Base-by-base conservation (phyloP, 2,113 vertebrate genomes). In the Gorsachius goisagi region DNA sequence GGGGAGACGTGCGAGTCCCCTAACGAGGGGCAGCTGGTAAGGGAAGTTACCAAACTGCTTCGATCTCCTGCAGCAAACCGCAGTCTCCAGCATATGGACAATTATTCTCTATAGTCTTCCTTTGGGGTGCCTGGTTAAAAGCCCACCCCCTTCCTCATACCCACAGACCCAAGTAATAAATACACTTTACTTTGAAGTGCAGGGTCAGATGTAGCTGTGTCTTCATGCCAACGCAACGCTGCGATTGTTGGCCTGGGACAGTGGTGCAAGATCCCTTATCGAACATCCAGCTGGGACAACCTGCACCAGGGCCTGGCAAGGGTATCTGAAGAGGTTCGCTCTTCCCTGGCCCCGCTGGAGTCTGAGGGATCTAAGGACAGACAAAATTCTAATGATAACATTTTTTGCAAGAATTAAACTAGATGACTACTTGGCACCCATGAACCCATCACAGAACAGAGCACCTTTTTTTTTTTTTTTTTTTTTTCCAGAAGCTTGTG, bases 241-340 rank as follows among this genome's bases (percentile, higher is more conserved):
- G 67, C 0, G 0, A 53, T 9, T 33, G 37, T n/a, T 35, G 47
- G 41, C 15, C 37, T 28, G 35, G 23, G 22, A 11, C 35, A 39
- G 77, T 0, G 1, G 28, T 9, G 41, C 0, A 1, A 71, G 27
- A 35, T 71, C 21, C 47, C 6, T 56, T 18, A 18, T 4, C 1
- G 0, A 74, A 35, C 32, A 28, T 9, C 15, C 60, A 53, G 18
- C 49, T 41, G 59, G 26, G 77, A 39, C 21, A 37, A 52, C 47
- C 49, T 47, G 30, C 11, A 4, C 1, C 1, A 44, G 63, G 52
- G 18, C 37, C 58, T 22, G 44, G 24, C 14, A 26, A 33, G 14
- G 18, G 24, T n/a, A 10, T 24, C 52, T 50, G 2, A 49, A 60
- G 26, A 41, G 20, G 19, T 28, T 62, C 0, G 0, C 24, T 53